Base-by-base conservation (phyloP, 92 coral and sea anemone genomes). In the Metridium senile region DNA sequence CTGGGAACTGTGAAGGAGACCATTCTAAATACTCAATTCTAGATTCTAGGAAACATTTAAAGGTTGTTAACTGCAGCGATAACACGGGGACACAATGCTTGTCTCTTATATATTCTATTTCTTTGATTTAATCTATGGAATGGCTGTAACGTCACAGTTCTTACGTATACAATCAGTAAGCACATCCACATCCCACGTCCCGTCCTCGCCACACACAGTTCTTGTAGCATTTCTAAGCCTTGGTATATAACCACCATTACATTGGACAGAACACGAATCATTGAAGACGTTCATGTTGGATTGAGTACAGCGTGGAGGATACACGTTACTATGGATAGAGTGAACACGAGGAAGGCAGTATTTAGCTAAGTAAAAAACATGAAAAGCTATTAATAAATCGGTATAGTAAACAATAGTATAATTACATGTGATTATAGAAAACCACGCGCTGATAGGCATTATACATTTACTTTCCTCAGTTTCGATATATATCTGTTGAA, bases 221-320 rank as follows among this genome's bases (percentile, higher is more conserved):
- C 46, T 63, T 68, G 74, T 76, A 11, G 59, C 39, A 45, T 39
- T 57, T 27, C 66, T 39, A 68, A 73, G 65, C 76, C 78, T 46
- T 22, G 82, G 85, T 61, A 74, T 26, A 45, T 26, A 87, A 13
- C 92, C 88, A 26, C 78, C 82, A 62, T 61, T 64, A 65, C 92
- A 87, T 29, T 54, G 77, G 10, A 67, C 72, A 8, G 75, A 29
- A 49, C 92, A 87, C 20, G 75, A 66, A 62, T 83, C 92, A 27
- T 74, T 87, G 28, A 77, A 68, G 18, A 71, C 78, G 45, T 54
- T 83, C 19, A 21, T 46, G 67, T 75, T 67, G 23, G 79, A 58
- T 51, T 73, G 81, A 22, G 66, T 39, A 57, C 92, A 83, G 21
- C 79, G 81, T n/a, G 46, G 59, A 26, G 92, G 88, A 43, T 30